Percentiles rank a stretch among this genome's conserved stretches.
These are phyloP conservation scores for Esperia sulphurella DNA, from an alignment of 2,888 invertebrate genomes.

Conservation along the genomic window DNA sequence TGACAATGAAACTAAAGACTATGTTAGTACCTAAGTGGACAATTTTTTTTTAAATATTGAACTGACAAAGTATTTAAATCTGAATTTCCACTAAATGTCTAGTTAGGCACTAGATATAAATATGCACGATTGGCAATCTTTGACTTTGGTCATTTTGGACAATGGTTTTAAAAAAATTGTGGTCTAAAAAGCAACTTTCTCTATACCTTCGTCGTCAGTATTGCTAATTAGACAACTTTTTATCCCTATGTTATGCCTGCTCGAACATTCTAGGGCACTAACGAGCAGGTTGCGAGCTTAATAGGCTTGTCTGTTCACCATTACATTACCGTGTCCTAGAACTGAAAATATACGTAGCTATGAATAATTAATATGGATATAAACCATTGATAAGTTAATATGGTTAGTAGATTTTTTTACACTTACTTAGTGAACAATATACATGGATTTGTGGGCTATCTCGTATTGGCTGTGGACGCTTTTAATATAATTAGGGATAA, in stretches of 20 bases:
- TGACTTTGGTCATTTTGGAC: background rate
- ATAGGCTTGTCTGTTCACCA: conserved; percentile 20
- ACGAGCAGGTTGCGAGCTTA: conserved; percentile 16
- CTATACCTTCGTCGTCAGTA: conserved; percentile 40
- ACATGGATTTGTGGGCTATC: too few species aligned
- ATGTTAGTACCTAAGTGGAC: too few species aligned
- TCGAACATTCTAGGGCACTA: conserved; percentile 39
- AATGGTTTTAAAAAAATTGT: background rate
- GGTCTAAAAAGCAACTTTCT: conserved; percentile 34
- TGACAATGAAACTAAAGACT: background rate
- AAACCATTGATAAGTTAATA: too few species aligned
- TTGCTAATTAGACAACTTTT: conserved; percentile 66
- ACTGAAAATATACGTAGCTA: background rate
- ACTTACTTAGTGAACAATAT: too few species aligned
- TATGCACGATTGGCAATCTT: conserved; percentile 11
- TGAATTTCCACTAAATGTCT: conserved; percentile 16
- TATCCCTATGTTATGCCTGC: conserved; percentile 39
- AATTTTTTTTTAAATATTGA: too few species aligned
- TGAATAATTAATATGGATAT: too few species aligned
- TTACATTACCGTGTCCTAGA: conserved; percentile 6
- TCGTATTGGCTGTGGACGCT: too few species aligned
- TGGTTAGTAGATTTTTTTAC: too few species aligned
- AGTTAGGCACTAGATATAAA: conserved; percentile 8
- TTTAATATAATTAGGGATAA: too few species aligned
- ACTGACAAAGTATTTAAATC: conserved; percentile 14